phyloP scores from a whole-genome alignment of 1,140 invertebrate species.

The Heliconius hermathena region DNA sequence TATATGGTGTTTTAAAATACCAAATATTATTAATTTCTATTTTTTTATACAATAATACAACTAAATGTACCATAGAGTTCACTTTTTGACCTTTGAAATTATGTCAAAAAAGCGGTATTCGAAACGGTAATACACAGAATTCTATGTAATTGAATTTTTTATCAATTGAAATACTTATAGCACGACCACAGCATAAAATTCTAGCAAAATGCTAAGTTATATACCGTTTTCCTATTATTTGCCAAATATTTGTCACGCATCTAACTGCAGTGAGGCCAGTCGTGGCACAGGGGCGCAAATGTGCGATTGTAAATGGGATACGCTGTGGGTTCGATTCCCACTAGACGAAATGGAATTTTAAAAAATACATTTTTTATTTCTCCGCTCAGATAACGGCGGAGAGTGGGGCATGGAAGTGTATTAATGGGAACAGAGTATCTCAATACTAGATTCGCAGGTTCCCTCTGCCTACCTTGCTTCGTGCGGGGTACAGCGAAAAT shows the following conservation, averaged over 20 bases:
- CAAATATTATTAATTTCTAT: not conserved
- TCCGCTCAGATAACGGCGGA: too few relatives aligned
- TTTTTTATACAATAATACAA: not conserved
- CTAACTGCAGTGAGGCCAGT: constrained; percentile 42
- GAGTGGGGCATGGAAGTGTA: too few relatives aligned
- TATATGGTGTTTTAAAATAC: not conserved
- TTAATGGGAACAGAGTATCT: too few relatives aligned
- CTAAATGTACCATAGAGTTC: not conserved
- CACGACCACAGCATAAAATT: constrained; percentile 64
- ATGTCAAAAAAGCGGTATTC: constrained; percentile 57
- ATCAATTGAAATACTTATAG: constrained; percentile 51
- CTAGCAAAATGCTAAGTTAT: constrained; percentile 61
- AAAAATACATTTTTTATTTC: too few relatives aligned
- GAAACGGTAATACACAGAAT: constrained; percentile 63
- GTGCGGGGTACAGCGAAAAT: too few relatives aligned
- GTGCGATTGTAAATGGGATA: too few relatives aligned
- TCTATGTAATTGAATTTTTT: constrained; percentile 61
- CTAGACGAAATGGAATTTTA: too few relatives aligned
- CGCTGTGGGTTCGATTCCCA: too few relatives aligned
- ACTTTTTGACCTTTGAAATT: constrained; percentile 12
- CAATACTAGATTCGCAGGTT: too few relatives aligned
- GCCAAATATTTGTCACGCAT: constrained; percentile 66
- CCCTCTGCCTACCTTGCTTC: too few relatives aligned
- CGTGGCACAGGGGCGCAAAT: too few relatives aligned
- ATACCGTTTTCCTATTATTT: constrained; percentile 60